phyloP scores from a whole-genome alignment of 2,113 vertebrate species.

The Grammomys surdaster region DNA sequence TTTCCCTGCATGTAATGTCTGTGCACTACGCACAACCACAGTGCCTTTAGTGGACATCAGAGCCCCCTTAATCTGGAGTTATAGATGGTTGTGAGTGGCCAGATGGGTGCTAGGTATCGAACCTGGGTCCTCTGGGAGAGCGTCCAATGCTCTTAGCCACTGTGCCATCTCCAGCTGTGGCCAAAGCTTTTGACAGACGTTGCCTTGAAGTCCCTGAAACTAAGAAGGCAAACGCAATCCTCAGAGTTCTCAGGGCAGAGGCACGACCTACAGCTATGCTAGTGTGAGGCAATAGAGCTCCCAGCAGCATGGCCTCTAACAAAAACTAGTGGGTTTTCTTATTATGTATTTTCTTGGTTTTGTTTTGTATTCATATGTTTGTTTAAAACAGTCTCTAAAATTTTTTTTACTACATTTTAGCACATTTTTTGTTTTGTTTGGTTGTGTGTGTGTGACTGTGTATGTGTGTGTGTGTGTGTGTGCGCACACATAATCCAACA shows the following conservation, averaged over 20 bases:
- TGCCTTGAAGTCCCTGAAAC: background rate
- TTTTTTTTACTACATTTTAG: background rate
- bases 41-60: background rate
- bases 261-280: background rate
- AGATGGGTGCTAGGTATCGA: background rate
- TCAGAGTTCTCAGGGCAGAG: background rate
- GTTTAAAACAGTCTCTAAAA: background rate
- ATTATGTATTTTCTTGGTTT: background rate
- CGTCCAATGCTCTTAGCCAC: background rate
- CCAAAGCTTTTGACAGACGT: background rate
- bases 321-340: background rate
- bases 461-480: rapidly evolving
- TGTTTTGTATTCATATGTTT: background rate
- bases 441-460: background rate
- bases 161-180: background rate
- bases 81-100: background rate
- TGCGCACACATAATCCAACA: background rate
- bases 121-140: background rate
- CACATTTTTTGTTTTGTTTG: background rate
- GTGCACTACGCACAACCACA: background rate
- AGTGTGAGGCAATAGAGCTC: background rate
- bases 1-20: background rate
- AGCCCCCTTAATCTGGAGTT: too few relatives aligned
- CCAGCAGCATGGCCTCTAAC: background rate
- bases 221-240: background rate